Conservation (phyloP, 2,113 vertebrate species). For the Coregonus clupeaformis region DNA sequence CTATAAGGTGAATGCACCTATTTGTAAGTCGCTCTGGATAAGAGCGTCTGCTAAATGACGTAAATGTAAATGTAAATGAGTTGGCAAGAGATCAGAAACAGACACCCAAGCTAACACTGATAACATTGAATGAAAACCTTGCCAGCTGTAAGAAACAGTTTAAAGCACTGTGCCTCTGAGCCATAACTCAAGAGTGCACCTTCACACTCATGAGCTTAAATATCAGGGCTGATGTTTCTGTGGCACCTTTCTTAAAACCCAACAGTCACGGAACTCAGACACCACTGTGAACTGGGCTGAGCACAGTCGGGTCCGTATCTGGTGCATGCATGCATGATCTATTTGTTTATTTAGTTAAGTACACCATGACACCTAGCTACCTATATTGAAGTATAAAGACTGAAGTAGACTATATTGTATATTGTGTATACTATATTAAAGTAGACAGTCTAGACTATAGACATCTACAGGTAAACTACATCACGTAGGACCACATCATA, state of each 20-base stretch:
- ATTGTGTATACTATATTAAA: too few species aligned
- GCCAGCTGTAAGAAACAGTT: neutral
- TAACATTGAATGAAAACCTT: neutral
- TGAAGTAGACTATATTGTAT: too few species aligned
- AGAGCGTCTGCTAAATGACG: too few species aligned
- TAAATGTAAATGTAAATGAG: too few species aligned
- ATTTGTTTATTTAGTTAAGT: too few species aligned
- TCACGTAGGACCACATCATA: neutral
- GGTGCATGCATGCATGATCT: slow-evolving; percentile 72
- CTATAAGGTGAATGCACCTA: too few species aligned
- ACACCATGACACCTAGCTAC: too few species aligned
- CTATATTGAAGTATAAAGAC: neutral
- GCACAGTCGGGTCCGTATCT: slow-evolving; percentile 89
- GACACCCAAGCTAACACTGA: neutral
- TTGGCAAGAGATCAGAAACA: too few species aligned
- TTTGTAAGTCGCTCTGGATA: too few species aligned
- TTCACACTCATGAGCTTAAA: slow-evolving; percentile 90
- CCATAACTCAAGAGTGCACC: slow-evolving; percentile 88
- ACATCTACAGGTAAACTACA: too few species aligned
- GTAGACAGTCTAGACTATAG: too few species aligned
- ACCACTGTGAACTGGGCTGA: slow-evolving; percentile 66
- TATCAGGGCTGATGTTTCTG: slow-evolving; percentile 82
- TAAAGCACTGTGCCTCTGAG: slow-evolving; percentile 84
- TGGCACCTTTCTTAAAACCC: slow-evolving; percentile 86
- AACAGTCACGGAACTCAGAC: slow-evolving; percentile 75